Base-by-base conservation (phyloP, 2,888 invertebrate species). In the Troilus luridus region DNA sequence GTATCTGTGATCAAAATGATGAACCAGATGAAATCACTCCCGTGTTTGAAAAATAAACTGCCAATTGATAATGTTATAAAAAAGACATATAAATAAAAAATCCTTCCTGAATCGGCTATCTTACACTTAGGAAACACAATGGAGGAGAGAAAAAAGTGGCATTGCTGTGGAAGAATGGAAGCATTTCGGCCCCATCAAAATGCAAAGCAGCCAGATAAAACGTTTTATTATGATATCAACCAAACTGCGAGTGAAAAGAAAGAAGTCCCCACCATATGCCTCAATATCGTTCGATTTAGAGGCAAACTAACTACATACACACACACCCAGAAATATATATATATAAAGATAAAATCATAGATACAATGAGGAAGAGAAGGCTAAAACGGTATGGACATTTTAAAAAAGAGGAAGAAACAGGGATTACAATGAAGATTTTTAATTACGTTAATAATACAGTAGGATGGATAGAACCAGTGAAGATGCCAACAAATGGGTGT, bases 81-180 rank as follows among this genome's bases (percentile, higher is more conserved):
- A 77, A 77, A 77, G 41, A 77, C 0, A 77, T 17, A 77, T 41
- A 41, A 41, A 77, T 17, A 77, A 77, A 77, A 77, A 77, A 77
- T 17, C 41, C 72, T 41, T 9, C 41, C 72, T 77, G 72, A 77
- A 77, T 77, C 41, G 72, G 72, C 72, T 77, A 77, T 77, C 72
- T 77, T 41, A 77, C 72, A 77, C 72, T 77, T 77, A 77, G 19
- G 72, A 41, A 41, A 77, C 41, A 77, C 72, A 77, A 77, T 77
- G 72, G 72, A 9, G 41, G 7, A 9, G 24, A 14, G 0, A 77
- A 77, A 77, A 77, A 77, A 77, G 27, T 77, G 72, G 10, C 72
- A 77, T 77, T 77, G 72, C 72, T 17, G 72, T 77, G 27, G 41
- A 77, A 77, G 72, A 77, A 77, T 77, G 72, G 72, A 77, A 0